Evolutionary conservation across 2,113 vertebrate genomes (phyloP).

Genomic region (Oriolus oriolus): DNA sequence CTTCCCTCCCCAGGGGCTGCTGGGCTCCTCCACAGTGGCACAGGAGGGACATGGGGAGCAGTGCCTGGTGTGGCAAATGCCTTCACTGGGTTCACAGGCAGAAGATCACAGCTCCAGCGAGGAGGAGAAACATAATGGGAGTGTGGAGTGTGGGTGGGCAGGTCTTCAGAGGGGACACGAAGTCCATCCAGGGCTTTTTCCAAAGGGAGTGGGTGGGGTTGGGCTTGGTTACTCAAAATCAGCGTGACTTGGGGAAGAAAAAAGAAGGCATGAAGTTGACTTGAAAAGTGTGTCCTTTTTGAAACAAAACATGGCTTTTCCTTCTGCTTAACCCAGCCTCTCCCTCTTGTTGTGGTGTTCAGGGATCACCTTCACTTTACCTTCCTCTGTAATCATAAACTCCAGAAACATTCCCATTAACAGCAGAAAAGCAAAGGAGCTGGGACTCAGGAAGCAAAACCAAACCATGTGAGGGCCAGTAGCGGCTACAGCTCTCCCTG

Average conservation of each 20-base stretch:
- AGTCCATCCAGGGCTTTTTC: background rate
- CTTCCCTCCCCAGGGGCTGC: background rate
- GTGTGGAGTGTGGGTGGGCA: background rate
- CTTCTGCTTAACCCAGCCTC: background rate
- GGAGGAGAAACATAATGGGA: background rate
- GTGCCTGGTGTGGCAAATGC: background rate
- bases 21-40: background rate
- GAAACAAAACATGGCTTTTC: background rate
- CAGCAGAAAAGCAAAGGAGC: background rate
- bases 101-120: accelerated
- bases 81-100: background rate
- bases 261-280: background rate
- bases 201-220: background rate
- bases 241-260: accelerated
- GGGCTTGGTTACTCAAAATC: background rate
- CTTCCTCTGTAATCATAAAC: background rate
- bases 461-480: background rate
- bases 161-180: background rate
- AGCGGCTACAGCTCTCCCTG: background rate
- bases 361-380: background rate
- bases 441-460: background rate
- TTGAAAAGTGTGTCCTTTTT: background rate
- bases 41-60: background rate
- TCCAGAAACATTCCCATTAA: background rate
- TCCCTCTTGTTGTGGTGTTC: background rate